A percentile compares a stretch with the other conserved stretches of the same genome.
Conservation (phyloP, 2,113 vertebrate genomes). For the Gopherus evgoodei region DNA sequence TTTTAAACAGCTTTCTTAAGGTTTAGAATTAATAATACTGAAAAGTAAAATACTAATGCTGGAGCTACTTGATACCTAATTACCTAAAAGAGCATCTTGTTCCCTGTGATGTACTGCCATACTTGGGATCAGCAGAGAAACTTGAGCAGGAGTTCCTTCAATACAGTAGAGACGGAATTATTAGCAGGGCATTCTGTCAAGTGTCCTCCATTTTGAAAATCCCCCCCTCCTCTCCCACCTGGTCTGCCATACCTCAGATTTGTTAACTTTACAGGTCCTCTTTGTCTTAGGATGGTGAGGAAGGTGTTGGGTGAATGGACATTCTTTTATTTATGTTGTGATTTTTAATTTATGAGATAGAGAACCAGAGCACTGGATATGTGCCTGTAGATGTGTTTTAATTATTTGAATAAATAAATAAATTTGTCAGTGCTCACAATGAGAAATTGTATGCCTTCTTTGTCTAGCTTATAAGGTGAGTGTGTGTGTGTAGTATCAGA, state of each 20-base stretch:
- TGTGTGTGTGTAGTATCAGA: not conserved
- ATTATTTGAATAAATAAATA: not conserved
- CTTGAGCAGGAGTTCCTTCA: not conserved
- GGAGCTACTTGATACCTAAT: too few species aligned
- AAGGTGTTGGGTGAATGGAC: not conserved
- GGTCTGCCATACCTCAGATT: not conserved
- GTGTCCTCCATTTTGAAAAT: not conserved
- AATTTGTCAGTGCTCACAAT: not conserved
- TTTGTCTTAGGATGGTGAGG: not conserved
- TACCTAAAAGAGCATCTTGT: not conserved
- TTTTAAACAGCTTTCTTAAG: not conserved
- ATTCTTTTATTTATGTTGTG: not conserved
- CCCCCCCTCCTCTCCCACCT: not conserved
- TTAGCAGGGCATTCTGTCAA: rapidly evolving
- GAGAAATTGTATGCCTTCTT: not conserved
- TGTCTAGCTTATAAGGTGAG: not conserved
- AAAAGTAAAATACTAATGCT: not conserved
- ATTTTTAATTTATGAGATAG: not conserved
- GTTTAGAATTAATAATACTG: not conserved
- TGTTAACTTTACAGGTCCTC: not conserved
- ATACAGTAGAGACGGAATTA: rapidly evolving
- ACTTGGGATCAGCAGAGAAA: not conserved
- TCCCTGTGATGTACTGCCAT: not conserved
- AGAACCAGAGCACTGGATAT: not conserved
- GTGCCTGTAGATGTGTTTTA: not conserved